A percentile compares a stretch with the other conserved stretches of the same genome.
Conservation (phyloP, 1,140 invertebrate species). For the Drosophila pseudoananassae region DNA sequence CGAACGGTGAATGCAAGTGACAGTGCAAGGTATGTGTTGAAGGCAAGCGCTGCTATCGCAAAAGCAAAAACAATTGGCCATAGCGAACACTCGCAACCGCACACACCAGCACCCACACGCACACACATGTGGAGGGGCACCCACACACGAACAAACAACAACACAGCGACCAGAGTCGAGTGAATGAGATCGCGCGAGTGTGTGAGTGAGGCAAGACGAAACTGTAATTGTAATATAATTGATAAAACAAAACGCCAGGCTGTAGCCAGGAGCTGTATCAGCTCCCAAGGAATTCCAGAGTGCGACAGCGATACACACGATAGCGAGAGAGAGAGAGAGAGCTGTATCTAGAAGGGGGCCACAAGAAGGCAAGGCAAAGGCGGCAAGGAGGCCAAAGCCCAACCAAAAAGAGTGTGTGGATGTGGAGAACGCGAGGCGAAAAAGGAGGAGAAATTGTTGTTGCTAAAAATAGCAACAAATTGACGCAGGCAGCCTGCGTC, state of each 20-base stretch:
- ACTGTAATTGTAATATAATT: constrained; percentile 54
- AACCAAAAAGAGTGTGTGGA: background rate
- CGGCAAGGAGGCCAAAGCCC: background rate
- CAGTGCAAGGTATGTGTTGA: constrained; percentile 8
- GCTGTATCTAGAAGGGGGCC: background rate
- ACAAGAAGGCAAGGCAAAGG: background rate
- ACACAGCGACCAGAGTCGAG: constrained; percentile 23
- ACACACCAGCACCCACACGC: background rate
- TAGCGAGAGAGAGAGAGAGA: constrained; percentile 7
- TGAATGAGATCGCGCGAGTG: constrained; percentile 25
- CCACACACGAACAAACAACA: constrained; percentile 36
- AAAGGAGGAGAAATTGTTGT: constrained; percentile 47
- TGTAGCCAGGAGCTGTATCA: constrained; percentile 5
- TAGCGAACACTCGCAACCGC: constrained; percentile 17
- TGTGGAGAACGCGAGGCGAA: background rate
- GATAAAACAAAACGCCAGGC: constrained; percentile 53
- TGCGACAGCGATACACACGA: background rate
- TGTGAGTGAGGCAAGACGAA: constrained; percentile 35
- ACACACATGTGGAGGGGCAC: constrained; percentile 16
- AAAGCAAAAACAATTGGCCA: constrained; percentile 35
- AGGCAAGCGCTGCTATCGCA: constrained; percentile 15
- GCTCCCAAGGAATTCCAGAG: background rate
- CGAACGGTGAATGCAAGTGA: constrained; percentile 17
- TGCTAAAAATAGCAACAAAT: constrained; percentile 74
- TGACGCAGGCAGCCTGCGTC: constrained; percentile 37